Evolutionary conservation across 2,888 invertebrate genomes (phyloP).

Genomic region (Drosophila histrio): DNA sequence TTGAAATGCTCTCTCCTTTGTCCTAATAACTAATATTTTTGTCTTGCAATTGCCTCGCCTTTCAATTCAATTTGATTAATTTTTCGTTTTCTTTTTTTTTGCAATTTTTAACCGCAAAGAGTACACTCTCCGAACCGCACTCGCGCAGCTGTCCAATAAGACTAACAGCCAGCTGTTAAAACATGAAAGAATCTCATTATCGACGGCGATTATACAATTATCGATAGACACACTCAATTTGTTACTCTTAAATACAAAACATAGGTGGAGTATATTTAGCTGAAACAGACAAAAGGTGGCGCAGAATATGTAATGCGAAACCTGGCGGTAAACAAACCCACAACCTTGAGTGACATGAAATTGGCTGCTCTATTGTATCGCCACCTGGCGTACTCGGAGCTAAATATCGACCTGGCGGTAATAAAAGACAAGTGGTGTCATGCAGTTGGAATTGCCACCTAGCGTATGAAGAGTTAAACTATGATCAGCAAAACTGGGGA

Average conservation of each 20-base stretch:
- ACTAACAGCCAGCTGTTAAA: constrained; percentile 52
- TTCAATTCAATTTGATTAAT: constrained; percentile 42
- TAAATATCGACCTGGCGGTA: no score
- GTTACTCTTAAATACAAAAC: no score
- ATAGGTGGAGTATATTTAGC: no score
- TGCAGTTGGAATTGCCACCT: not conserved
- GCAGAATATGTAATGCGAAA: no score
- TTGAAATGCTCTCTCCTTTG: constrained; percentile 14
- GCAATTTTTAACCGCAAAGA: constrained; percentile 20
- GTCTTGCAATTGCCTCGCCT: constrained; percentile 40
- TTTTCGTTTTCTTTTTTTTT: constrained; percentile 30
- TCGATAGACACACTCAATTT: no score
- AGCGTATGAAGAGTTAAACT: not conserved
- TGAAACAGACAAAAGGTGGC: no score
- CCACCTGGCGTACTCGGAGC: not conserved
- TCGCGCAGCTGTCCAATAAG: constrained; percentile 60
- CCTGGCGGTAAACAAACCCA: not conserved
- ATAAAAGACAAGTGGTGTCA: no score
- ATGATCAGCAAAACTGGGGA: not conserved
- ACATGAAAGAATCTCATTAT: not conserved
- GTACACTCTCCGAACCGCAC: constrained; percentile 42
- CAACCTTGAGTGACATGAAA: not conserved
- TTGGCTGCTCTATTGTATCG: not conserved
- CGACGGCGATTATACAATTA: no score
- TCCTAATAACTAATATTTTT: constrained; percentile 34